A percentile compares a stretch with the other conserved stretches of the same genome.
Evolutionary conservation across 2,797 vertebrate species (phyloP).

Genomic region (Scolopax bukidnonensis): DNA sequence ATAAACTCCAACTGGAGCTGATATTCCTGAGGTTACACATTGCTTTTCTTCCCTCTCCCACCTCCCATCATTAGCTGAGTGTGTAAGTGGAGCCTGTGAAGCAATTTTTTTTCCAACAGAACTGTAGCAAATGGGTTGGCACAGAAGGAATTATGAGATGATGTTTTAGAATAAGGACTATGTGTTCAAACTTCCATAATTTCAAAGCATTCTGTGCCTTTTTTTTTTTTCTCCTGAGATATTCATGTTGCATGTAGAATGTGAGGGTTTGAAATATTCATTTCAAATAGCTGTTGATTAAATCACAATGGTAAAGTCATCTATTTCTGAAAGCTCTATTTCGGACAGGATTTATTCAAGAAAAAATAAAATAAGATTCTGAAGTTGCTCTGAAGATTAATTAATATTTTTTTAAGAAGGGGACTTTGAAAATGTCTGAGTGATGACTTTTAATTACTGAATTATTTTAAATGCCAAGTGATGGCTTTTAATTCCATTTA

Average conservation of each 20-base stretch:
- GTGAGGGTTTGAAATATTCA: not conserved
- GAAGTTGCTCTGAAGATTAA: constrained; percentile 2
- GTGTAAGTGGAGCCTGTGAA: not conserved
- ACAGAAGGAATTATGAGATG: not conserved
- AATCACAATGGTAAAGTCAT: not conserved
- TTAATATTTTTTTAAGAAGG: not conserved
- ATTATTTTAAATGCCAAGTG: not conserved
- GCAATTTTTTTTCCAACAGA: not conserved
- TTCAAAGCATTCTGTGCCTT: not conserved
- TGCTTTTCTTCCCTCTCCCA: not conserved
- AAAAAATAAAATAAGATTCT: constrained; percentile 24
- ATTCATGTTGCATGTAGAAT: not conserved
- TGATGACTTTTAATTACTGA: not conserved
- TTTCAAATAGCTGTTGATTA: constrained; percentile 33
- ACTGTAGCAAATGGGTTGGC: not conserved
- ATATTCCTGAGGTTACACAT: not conserved
- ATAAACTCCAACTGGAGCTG: not conserved
- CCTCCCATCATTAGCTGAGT: not conserved
- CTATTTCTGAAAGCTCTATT: constrained; percentile 15
- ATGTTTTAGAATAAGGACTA: not conserved
- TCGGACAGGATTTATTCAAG: not conserved
- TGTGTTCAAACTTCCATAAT: not conserved
- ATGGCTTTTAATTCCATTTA: not conserved
- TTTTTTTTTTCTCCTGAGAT: not conserved
- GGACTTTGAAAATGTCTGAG: not conserved